Conservation (phyloP, 2,888 invertebrate species). For the Spodoptera picta region DNA sequence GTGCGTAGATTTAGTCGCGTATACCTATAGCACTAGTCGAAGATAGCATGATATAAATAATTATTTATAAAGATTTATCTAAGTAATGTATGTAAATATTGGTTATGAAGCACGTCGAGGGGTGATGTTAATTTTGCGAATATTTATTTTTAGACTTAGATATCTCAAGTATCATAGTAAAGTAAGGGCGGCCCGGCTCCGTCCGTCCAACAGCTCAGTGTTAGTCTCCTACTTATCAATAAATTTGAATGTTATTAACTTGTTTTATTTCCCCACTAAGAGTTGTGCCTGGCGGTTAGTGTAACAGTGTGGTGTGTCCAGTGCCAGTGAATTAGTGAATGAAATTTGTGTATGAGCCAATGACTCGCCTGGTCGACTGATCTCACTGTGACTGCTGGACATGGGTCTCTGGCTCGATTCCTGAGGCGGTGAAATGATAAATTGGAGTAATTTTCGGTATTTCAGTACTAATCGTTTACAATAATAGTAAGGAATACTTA, state of each 20-base stretch:
- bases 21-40: slow-evolving; percentile 52
- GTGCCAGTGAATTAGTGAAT: too few species aligned
- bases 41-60: slow-evolving; percentile 40
- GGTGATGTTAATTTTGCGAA: slow-evolving; percentile 52
- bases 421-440: too few species aligned
- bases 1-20: slow-evolving; percentile 53
- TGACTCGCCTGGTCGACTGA: too few species aligned
- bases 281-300: too few species aligned
- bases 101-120: slow-evolving; percentile 49
- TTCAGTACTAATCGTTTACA: too few species aligned
- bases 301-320: too few species aligned
- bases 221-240: slow-evolving; percentile 60
- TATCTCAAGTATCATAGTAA: slow-evolving; percentile 42
- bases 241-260: slow-evolving; percentile 58
- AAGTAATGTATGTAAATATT: slow-evolving; percentile 58
- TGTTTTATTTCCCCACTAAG: slow-evolving; percentile 28
- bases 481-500: too few species aligned
- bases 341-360: too few species aligned
- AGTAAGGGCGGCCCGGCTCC: slow-evolving; percentile 52
- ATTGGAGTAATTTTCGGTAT: too few species aligned
- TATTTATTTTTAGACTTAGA: slow-evolving; percentile 59
- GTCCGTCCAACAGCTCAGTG: slow-evolving; percentile 54
- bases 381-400: too few species aligned
- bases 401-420: too few species aligned
- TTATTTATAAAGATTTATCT: slow-evolving; percentile 33